Evolutionary conservation across 1,140 invertebrate species (phyloP).

Genomic region (Lasaia peninsularis): DNA sequence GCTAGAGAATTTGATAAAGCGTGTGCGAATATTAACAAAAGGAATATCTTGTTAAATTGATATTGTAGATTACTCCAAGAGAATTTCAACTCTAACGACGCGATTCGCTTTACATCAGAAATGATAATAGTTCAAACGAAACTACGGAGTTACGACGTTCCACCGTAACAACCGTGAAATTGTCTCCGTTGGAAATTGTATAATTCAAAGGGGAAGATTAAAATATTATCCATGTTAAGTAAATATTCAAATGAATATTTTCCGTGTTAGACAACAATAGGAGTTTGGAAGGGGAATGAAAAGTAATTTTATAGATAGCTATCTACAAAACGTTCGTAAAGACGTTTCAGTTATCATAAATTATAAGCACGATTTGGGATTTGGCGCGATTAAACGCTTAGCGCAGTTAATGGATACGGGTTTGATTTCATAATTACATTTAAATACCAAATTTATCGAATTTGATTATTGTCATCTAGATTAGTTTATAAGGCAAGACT

Average conservation of each 20-base stretch:
- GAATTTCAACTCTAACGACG: constrained; percentile 41
- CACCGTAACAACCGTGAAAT: constrained; percentile 65
- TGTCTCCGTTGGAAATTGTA: constrained; percentile 75
- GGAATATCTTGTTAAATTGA: constrained; percentile 78
- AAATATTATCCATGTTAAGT: constrained; percentile 80
- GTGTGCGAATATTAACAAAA: constrained; percentile 78
- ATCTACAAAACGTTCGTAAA: constrained; percentile 73
- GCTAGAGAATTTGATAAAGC: constrained; percentile 77
- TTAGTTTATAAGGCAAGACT: too few relatives aligned
- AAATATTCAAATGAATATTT: constrained; percentile 80
- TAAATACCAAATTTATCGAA: constrained; percentile 11
- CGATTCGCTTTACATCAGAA: constrained; percentile 18
- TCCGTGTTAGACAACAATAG: constrained; percentile 76
- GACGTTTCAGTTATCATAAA: constrained; percentile 69
- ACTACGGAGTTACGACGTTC: constrained; percentile 46
- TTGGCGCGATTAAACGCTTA: constrained; percentile 55
- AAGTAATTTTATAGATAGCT: constrained; percentile 73
- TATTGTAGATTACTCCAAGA: constrained; percentile 47
- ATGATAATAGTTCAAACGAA: constrained; percentile 38
- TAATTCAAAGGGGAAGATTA: constrained; percentile 78
- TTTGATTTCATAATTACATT: constrained; percentile 24
- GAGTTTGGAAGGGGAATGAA: constrained; percentile 47
- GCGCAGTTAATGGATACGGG: constrained; percentile 14
- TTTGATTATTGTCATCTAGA: not conserved
- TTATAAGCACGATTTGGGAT: constrained; percentile 70